These are phyloP conservation scores for Sesia bembeciformis DNA, from an alignment of 2,888 invertebrate genomes.

Conservation along the genomic window DNA sequence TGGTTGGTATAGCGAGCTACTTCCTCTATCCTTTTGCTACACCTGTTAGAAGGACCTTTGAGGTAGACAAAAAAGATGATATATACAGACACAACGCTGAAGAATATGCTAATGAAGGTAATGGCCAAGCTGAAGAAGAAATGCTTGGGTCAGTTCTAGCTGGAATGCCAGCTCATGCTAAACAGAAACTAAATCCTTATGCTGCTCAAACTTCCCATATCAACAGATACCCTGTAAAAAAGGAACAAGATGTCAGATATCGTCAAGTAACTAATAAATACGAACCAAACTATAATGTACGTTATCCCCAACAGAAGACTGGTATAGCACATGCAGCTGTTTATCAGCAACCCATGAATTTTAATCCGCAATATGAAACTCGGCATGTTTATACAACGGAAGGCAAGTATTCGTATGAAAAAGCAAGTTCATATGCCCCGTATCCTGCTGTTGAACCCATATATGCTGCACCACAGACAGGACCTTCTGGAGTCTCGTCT, in stretches of 20 bases:
- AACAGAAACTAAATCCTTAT: conserved; percentile 62
- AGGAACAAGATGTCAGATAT: conserved; percentile 62
- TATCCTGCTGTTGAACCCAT: conserved; percentile 59
- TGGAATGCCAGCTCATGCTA: conserved; percentile 76
- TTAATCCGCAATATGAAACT: conserved; percentile 53
- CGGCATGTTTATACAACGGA: conserved; percentile 58
- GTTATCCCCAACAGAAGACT: conserved; percentile 64
- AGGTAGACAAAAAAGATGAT: conserved; percentile 77
- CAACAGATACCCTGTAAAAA: conserved; percentile 52
- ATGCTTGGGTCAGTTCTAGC: conserved; percentile 83
- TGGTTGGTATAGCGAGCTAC: conserved; percentile 84
- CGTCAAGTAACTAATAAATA: conserved; percentile 54
- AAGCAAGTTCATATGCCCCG: conserved; percentile 41
- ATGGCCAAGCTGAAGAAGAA: conserved; percentile 84
- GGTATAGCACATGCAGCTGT: conserved; percentile 65
- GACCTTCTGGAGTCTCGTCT: conserved; percentile 39
- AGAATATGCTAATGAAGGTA: conserved; percentile 77
- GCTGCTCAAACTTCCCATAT: conserved; percentile 51
- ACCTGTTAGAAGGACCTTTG: conserved; percentile 78
- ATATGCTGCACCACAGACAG: conserved; percentile 57
- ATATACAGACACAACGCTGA: conserved; percentile 80
- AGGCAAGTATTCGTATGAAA: conserved; percentile 46
- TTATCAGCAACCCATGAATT: conserved; percentile 53
- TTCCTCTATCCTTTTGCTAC: conserved; percentile 84
- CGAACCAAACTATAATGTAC: conserved; percentile 52